A percentile compares a stretch with the other conserved stretches of the same genome.
phyloP scores from a whole-genome alignment of 2,797 vertebrate species.

The Buceros bicornis region DNA sequence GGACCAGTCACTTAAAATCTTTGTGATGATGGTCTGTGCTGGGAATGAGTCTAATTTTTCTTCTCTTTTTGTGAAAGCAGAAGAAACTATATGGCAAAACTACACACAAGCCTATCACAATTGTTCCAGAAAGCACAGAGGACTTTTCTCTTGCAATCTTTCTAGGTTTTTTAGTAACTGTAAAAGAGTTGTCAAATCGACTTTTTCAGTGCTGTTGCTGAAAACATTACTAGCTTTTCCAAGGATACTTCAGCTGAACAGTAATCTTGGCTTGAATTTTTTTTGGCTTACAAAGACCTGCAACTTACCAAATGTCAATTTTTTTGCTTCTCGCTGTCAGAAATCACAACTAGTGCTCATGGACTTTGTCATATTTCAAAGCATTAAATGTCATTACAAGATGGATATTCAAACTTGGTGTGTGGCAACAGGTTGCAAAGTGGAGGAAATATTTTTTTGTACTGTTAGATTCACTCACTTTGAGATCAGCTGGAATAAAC shows the following conservation, averaged over 20 bases:
- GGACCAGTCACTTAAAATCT: neutral
- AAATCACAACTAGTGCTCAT: neutral
- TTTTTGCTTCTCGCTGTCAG: neutral
- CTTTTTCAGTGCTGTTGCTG: neutral
- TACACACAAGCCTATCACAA: neutral
- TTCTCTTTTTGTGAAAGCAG: neutral
- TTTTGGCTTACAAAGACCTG: constrained; percentile 7
- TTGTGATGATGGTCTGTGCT: neutral
- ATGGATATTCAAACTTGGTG: neutral
- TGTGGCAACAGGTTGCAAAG: neutral
- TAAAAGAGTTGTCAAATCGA: constrained; percentile 9
- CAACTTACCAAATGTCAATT: neutral
- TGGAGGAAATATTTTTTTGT: neutral
- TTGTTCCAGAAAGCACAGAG: neutral
- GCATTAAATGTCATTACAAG: neutral
- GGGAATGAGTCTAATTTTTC: neutral
- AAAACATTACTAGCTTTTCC: constrained; percentile 7
- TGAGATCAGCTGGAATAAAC: neutral
- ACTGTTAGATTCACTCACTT: neutral
- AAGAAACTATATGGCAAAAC: constrained; percentile 31
- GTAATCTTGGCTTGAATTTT: neutral
- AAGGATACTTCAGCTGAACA: constrained; percentile 9
- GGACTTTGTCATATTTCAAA: neutral
- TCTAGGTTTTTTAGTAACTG: neutral
- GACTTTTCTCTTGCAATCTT: neutral